phyloP scores from a whole-genome alignment of 2,888 invertebrate genomes.

The Vannuccia rotundouncinata region DNA sequence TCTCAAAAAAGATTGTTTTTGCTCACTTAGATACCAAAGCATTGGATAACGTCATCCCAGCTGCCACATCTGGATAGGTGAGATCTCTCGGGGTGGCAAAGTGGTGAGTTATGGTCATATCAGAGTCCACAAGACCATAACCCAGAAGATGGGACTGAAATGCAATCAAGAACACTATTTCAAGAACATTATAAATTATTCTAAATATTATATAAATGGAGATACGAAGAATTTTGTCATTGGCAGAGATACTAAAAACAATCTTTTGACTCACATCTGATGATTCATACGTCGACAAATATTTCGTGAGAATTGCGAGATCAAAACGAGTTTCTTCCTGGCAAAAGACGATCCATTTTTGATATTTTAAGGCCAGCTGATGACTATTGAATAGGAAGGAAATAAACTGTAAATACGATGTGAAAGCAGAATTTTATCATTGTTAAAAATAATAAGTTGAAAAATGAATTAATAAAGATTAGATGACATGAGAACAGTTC shows the following conservation, averaged over 20 bases:
- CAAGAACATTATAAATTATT: no score
- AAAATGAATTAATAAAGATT: background rate
- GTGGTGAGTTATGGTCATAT: slow-evolving; percentile 13
- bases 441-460: background rate
- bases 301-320: background rate
- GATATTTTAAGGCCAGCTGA: background rate
- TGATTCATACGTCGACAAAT: background rate
- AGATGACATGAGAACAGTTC: no score
- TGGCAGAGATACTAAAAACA: background rate
- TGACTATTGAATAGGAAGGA: background rate
- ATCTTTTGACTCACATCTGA: background rate
- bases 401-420: background rate
- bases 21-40: background rate
- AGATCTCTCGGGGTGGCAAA: background rate
- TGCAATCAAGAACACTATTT: no score
- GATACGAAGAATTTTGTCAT: background rate
- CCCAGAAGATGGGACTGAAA: background rate
- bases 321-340: slow-evolving; percentile 34
- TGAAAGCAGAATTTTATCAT: background rate
- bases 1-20: background rate
- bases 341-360: slow-evolving; percentile 31
- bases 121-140: background rate
- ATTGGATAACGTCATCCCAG: background rate
- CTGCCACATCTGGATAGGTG: background rate
- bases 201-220: background rate